Evolutionary conservation across 2,888 invertebrate genomes (phyloP).

Genomic region (Reticulitermes lucifugus): DNA sequence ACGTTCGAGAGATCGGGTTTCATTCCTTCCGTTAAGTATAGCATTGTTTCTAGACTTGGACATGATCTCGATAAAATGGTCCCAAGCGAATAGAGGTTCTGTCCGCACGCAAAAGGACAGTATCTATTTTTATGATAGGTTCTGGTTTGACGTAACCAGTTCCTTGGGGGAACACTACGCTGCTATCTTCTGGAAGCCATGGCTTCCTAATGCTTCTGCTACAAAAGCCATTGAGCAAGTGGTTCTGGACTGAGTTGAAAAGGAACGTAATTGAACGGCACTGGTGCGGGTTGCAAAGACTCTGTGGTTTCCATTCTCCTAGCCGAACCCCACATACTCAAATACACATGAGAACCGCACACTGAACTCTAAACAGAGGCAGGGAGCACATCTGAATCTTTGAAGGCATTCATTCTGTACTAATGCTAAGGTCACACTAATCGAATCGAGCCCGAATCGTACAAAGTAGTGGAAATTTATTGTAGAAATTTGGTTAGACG

Average conservation of each 20-base stretch:
- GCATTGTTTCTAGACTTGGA: too few relatives aligned
- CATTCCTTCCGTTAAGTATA: too few relatives aligned
- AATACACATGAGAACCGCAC: too few relatives aligned
- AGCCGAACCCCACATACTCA: too few relatives aligned
- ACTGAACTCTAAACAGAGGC: too few relatives aligned
- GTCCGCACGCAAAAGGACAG: not conserved
- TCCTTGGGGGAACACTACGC: conserved; percentile 4
- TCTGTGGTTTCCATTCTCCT: not conserved
- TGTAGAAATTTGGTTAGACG: too few relatives aligned
- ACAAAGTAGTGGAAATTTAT: too few relatives aligned
- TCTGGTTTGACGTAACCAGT: conserved; percentile 2
- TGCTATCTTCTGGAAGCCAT: not conserved
- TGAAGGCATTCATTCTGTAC: too few relatives aligned
- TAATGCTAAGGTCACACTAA: too few relatives aligned
- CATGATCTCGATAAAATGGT: not conserved
- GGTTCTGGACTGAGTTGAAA: not conserved
- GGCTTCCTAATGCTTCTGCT: conserved; percentile 3
- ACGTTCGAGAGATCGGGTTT: too few relatives aligned
- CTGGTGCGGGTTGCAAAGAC: not conserved
- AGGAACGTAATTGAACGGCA: not conserved
- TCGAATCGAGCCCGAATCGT: too few relatives aligned
- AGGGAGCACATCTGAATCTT: too few relatives aligned
- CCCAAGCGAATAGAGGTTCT: not conserved
- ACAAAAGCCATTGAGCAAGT: not conserved
- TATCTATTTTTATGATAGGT: conserved; percentile 2